A percentile compares a stretch with the other conserved stretches of the same genome.
phyloP scores from a whole-genome alignment of 92 coral and sea anemone genomes.

The Epizoanthus rinbou region DNA sequence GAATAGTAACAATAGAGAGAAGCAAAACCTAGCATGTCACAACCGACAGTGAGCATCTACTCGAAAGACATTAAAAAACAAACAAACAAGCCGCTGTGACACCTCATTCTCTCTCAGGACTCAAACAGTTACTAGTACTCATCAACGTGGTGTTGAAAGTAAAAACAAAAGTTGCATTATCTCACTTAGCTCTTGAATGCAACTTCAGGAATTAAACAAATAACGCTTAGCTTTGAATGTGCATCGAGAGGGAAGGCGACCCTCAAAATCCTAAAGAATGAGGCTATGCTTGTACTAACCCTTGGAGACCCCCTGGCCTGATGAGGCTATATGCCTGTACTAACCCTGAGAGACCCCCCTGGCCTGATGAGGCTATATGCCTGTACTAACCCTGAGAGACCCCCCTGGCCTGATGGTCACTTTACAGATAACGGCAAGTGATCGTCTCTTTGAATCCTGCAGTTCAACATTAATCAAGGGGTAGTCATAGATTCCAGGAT shows the following conservation, averaged over 20 bases:
- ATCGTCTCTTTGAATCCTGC: slow-evolving; percentile 75
- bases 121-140: too few relatives aligned
- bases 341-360: slow-evolving; percentile 88
- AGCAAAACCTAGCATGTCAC: too few relatives aligned
- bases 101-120: too few relatives aligned
- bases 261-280: too few relatives aligned
- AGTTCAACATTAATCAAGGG: slow-evolving; percentile 80
- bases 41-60: too few relatives aligned
- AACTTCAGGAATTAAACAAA: neutral
- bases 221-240: too few relatives aligned
- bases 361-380: slow-evolving; percentile 67
- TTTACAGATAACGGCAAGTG: slow-evolving; percentile 75
- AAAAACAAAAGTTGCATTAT: too few relatives aligned
- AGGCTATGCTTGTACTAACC: slow-evolving; percentile 50
- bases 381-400: slow-evolving; percentile 75
- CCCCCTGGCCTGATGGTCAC: slow-evolving; percentile 85
- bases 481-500: slow-evolving; percentile 66
- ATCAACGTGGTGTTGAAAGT: too few relatives aligned
- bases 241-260: too few relatives aligned
- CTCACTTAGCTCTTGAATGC: neutral
- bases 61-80: too few relatives aligned
- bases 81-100: too few relatives aligned
- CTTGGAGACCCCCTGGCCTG: slow-evolving; percentile 89
- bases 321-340: slow-evolving; percentile 35
- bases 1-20: too few relatives aligned